Percentiles rank a stretch among this genome's conserved stretches.
phyloP scores from a whole-genome alignment of 1,140 invertebrate genomes.

The Rhagoletis zephyria region DNA sequence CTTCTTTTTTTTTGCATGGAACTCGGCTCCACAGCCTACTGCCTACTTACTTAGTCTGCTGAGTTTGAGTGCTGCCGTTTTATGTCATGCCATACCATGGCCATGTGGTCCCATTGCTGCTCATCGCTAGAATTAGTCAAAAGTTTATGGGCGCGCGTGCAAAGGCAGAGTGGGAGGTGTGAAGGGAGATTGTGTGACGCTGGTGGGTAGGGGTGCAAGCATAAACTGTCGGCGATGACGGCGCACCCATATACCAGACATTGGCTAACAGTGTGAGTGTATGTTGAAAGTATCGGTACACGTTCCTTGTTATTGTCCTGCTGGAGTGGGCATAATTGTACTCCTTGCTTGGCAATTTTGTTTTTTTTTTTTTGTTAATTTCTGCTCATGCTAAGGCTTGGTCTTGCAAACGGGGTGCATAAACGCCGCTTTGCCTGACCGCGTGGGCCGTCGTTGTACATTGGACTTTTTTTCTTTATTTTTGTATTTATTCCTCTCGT shows the following conservation, averaged over 20 bases:
- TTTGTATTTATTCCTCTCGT: background rate
- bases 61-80: too few species aligned
- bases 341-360: background rate
- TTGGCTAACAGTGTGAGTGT: background rate
- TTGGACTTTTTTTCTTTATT: background rate
- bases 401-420: background rate
- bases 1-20: too few species aligned
- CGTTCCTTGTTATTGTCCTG: background rate
- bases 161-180: background rate
- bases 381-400: too few species aligned
- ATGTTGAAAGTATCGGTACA: background rate
- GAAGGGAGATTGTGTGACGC: background rate
- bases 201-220: background rate
- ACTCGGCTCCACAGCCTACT: too few species aligned
- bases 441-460: background rate
- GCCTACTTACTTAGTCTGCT: too few species aligned
- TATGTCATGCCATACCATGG: background rate
- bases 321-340: background rate
- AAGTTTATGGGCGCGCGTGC: constrained; percentile 10
- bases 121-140: constrained; percentile 25
- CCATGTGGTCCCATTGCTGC: constrained; percentile 1
- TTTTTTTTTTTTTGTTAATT: background rate
- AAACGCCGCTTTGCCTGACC: background rate
- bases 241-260: background rate
- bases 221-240: background rate